Base-by-base conservation (phyloP, 2,797 vertebrate genomes). In the Hippoglossus hippoglossus region DNA sequence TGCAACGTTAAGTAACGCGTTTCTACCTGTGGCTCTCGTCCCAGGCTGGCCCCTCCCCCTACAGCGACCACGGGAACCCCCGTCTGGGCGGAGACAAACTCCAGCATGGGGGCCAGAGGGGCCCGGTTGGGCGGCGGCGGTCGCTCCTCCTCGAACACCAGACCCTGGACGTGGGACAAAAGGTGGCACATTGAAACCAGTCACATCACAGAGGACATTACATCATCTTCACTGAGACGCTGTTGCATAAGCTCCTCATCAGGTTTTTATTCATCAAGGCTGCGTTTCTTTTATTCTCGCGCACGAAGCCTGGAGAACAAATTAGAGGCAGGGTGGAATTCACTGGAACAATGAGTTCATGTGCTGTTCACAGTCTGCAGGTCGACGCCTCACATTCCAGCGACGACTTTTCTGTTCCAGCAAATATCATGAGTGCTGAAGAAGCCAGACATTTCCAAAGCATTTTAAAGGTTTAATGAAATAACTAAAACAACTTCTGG, bases 41-140 rank as follows among this genome's bases (percentile, higher is more conserved):
- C 97, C 75, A 97, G 93, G 71, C 96, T 97, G 51, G 97, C 94
- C 54, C 97, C 97, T 53, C 97, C 97, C 80, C 96, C 97, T 13
- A 98, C 96, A 3, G 96, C 97, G 12, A 97, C 93, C 87, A 98
- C 95, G 15, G 97, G 97, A 76, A 98, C 96, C 1, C 96, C 95
- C 4, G 97, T 98, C 91, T 98, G 97, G 0, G 97, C 97, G 0
- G 97, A 98, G 67, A 98, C 95, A 41, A 98, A 98, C 93, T 98
- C 97, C 46, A 98, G 94, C 93, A 98, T 96, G 36, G 97, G 97
- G 46, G 97, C 97, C 61, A 98, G 93, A 0, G 96, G 93, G 51
- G 94, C 94, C 0, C 90, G 90, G 71, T 93, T 93, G 0, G 93
- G 93, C 0, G 93, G 94, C 0, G 92, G 93, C 2, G 94, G 93